Base-by-base conservation (phyloP, 2,888 invertebrate genomes). In the Watsonalla cultraria region DNA sequence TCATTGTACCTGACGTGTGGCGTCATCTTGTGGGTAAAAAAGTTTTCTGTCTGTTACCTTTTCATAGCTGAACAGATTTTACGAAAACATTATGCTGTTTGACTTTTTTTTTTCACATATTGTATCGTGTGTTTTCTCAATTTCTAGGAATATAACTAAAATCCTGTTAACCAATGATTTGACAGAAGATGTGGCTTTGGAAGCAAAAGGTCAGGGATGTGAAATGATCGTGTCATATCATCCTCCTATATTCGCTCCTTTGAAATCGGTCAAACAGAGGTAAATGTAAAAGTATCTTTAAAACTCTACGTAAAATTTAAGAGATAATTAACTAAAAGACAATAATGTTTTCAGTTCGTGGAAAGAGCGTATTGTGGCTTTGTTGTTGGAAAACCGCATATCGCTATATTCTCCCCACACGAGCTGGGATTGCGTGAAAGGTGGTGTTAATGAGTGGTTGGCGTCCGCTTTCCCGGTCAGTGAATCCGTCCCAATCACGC, bases 401-500 rank as follows among this genome's bases (percentile, higher is more conserved):
- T 96, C 97, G 0, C 88, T 99, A 5, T 99, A 96, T 80, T 98
- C 98, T 0, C 98, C 99, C 0, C 99, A 99, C 75, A 98, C 98
- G 0, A 93, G 95, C 47, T 97, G 97, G 93, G 99, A 99, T 84
- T 92, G 94, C 45, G 92, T 96, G 6, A 80, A 88, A 55, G 95
- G 95, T 7, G 98, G 98, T 1, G 96, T 98, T 0, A 98, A 97
- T 76, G 98, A 98, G 81, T 98, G 98, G 98, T 88, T 99, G n/a
- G 94, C 95, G 5, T 91, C 92, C 49, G 93, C 94, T 46, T 95
- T 96, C 57, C 71, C 78, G 59, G 84, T 77, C 2, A 64, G 60
- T 6, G 72, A 77, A 74, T 90, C 82, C 7, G 64, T 59, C 2
- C 91, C 92, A 6, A 78, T 92, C 34, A 62, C 79, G 35, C 80